Conservation (phyloP, 53 echinoderm and acorn worm genomes). For the Antedon mediterranea region DNA sequence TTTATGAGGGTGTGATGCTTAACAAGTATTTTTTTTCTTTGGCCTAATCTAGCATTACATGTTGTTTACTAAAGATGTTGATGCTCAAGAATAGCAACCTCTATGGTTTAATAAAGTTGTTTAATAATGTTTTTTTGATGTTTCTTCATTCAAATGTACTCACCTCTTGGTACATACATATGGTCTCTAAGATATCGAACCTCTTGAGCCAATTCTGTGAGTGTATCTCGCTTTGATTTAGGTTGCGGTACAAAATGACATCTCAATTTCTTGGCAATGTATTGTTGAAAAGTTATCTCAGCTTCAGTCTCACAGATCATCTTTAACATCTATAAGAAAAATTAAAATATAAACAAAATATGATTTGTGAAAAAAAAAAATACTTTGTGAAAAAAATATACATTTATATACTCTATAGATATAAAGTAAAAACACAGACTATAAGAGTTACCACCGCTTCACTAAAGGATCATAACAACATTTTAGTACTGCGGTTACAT, state of each 20-base stretch:
- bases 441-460: no score
- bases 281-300: slow-evolving; percentile 76
- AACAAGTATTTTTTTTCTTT: no score
- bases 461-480: no score
- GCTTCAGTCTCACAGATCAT: slow-evolving; percentile 95
- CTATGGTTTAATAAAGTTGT: no score
- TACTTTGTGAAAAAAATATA: neutral
- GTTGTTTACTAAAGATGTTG: no score
- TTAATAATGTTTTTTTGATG: no score
- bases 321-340: slow-evolving; percentile 53
- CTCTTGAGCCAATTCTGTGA: slow-evolving; percentile 74
- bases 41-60: no score
- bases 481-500: no score
- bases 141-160: slow-evolving; percentile 7
- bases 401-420: no score
- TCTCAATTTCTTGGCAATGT: slow-evolving; percentile 75
- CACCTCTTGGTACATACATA: slow-evolving; percentile 91
- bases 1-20: no score
- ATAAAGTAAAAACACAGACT: no score
- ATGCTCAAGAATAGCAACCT: no score
- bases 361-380: neutral
- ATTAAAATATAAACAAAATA: neutral
- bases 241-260: slow-evolving; percentile 45
- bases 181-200: slow-evolving; percentile 71
- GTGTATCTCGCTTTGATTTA: slow-evolving; percentile 67